These are phyloP conservation scores for Oncopeltus fasciatus DNA, from an alignment of 1,140 invertebrate species.

Conservation along the genomic window DNA sequence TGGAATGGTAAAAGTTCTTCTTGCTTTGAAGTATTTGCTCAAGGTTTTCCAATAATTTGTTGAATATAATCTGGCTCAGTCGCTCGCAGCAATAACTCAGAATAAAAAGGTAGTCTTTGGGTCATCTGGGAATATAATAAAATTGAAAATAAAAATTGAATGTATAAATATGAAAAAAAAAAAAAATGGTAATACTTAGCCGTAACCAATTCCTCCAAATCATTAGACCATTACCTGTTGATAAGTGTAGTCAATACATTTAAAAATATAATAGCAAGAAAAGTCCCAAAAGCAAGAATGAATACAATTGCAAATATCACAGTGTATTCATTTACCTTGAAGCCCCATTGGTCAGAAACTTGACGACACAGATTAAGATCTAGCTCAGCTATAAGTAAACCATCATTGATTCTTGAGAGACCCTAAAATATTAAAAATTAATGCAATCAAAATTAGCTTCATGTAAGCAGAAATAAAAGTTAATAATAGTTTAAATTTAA, in stretches of 20 bases:
- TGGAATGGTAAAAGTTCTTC: too few relatives aligned
- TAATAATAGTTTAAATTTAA: too few relatives aligned
- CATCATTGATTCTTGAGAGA: constrained; percentile 71
- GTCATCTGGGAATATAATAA: not conserved
- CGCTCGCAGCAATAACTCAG: not conserved
- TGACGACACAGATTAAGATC: constrained; percentile 94
- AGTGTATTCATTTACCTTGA: not conserved
- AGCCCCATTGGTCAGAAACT: constrained; percentile 75
- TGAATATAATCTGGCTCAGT: not conserved
- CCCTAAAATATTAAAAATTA: constrained; percentile 43
- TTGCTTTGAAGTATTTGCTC: too few relatives aligned
- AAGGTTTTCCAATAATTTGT: not conserved
- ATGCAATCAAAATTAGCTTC: too few relatives aligned
- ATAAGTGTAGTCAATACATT: not conserved
- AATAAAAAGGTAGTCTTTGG: not conserved
- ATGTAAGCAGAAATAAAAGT: too few relatives aligned
- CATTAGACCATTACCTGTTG: not conserved
- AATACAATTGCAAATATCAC: not conserved
- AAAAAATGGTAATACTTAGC: not conserved
- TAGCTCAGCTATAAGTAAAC: constrained; percentile 78
- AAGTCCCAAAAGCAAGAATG: not conserved
- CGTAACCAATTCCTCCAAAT: not conserved
- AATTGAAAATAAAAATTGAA: not conserved
- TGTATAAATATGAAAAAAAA: not conserved
- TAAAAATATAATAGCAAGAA: not conserved